These are phyloP conservation scores for Orthonyx spaldingii DNA, from an alignment of 2,113 vertebrate genomes.

Conservation along the genomic window DNA sequence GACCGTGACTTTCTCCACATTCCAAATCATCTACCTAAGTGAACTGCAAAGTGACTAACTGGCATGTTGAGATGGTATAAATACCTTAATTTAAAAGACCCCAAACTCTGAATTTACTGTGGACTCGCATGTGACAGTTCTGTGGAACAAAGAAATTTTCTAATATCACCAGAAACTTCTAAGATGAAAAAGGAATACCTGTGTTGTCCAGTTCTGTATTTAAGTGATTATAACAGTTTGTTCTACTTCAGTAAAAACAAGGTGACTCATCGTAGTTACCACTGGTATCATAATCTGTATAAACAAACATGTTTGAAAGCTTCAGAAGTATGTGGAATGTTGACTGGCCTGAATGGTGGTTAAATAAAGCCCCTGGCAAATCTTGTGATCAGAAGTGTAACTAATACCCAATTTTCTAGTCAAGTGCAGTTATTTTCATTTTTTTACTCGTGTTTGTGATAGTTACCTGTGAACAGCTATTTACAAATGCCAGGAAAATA, in stretches of 20 bases:
- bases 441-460: background rate
- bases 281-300: constrained; percentile 44
- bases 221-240: background rate
- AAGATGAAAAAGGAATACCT: background rate
- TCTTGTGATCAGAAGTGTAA: constrained; percentile 57
- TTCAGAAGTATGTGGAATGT: constrained; percentile 48
- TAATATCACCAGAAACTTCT: background rate
- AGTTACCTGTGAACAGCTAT: constrained; percentile 8
- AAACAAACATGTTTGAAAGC: constrained; percentile 56
- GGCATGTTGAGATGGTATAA: background rate
- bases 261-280: constrained; percentile 9
- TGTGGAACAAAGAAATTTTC: background rate
- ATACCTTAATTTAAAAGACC: background rate
- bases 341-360: constrained; percentile 43
- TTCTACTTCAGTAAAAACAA: constrained; percentile 33
- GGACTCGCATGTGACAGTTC: background rate
- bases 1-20: background rate
- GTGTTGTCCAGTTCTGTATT: background rate
- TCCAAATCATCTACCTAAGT: background rate
- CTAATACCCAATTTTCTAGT: constrained; percentile 58
- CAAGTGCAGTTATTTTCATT: constrained; percentile 41
- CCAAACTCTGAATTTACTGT: background rate
- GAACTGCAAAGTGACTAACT: background rate
- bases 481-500: background rate
- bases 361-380: constrained; percentile 49